These are phyloP conservation scores for Patiria pectinifera DNA, from an alignment of 53 echinoderm and acorn worm species.

Conservation along the genomic window DNA sequence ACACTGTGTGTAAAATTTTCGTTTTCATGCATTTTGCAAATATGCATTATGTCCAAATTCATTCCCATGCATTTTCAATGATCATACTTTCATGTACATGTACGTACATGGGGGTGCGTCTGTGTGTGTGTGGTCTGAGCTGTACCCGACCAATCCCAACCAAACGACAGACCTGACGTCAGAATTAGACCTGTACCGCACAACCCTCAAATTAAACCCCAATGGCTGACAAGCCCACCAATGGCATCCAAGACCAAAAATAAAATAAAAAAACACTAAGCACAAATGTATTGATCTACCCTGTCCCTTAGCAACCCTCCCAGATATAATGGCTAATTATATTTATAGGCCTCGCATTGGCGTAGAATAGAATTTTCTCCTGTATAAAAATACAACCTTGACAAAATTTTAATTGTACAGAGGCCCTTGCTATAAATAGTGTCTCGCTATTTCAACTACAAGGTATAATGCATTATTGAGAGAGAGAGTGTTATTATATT, in stretches of 20 bases:
- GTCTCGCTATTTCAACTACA: not conserved
- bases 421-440: not conserved
- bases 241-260: not conserved
- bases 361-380: not conserved
- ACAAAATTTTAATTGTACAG: slow-evolving; percentile 36
- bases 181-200: not conserved
- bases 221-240: not conserved
- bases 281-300: slow-evolving; percentile 28
- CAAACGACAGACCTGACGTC: not conserved
- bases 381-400: slow-evolving; percentile 13
- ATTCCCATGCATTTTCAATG: not conserved
- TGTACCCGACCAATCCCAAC: not conserved
- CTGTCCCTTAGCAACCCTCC: not conserved
- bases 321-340: slow-evolving; percentile 24
- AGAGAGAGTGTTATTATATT: slow-evolving; percentile 20
- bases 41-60: no score
- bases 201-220: slow-evolving; percentile 15
- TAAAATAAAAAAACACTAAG: not conserved
- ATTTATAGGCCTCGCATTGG: slow-evolving; percentile 15
- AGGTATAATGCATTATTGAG: not conserved
- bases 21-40: no score
- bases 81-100: not conserved
- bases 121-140: not conserved
- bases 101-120: not conserved
- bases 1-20: no score